A percentile compares a stretch with the other conserved stretches of the same genome.
phyloP scores from a whole-genome alignment of 2,888 invertebrate genomes.

The Drepana falcataria region DNA sequence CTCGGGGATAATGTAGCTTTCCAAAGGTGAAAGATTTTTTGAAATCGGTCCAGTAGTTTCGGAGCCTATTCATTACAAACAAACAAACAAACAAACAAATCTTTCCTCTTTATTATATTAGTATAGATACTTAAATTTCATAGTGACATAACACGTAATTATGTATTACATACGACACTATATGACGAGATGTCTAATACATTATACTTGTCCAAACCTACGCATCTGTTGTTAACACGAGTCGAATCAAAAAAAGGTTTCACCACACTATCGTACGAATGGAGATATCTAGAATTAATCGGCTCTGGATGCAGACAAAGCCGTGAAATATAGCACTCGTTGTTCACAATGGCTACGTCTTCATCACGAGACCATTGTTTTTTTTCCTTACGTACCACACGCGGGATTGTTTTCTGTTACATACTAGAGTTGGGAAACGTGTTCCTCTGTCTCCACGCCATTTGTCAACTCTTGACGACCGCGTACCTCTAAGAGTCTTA shows the following conservation, averaged over 20 bases:
- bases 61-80: too few species aligned
- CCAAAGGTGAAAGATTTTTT: too few species aligned
- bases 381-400: constrained; percentile 70
- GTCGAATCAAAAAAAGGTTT: constrained; percentile 65
- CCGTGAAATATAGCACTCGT: constrained; percentile 76
- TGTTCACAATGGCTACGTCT: constrained; percentile 77
- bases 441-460: constrained; percentile 52
- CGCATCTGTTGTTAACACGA: constrained; percentile 50
- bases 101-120: too few species aligned
- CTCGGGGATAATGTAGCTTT: too few species aligned
- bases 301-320: constrained; percentile 73
- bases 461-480: constrained; percentile 51
- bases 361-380: constrained; percentile 77
- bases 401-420: constrained; percentile 70
- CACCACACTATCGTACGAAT: constrained; percentile 72
- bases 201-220: constrained; percentile 42
- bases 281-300: constrained; percentile 79
- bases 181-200: constrained; percentile 8
- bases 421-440: constrained; percentile 64
- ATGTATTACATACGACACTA: neutral
- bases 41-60: too few species aligned
- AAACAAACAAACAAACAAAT: too few species aligned
- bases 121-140: neutral
- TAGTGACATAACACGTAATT: neutral
- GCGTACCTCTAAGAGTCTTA: constrained; percentile 32